Base-by-base conservation (phyloP, 2,888 invertebrate genomes). In the Xestia xanthographa region DNA sequence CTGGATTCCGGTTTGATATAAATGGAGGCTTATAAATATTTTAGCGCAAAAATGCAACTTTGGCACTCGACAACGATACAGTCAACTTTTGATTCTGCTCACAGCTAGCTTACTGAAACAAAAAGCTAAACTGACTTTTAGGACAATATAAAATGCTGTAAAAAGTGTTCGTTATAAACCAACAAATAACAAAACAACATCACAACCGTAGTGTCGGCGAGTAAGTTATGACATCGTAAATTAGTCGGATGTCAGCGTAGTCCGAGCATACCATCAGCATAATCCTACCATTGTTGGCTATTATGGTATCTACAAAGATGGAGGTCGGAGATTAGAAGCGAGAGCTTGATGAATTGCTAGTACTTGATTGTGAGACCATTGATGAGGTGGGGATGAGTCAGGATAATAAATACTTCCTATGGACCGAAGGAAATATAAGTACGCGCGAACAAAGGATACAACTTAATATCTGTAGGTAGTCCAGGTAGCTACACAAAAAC, bases 211-310 rank as follows among this genome's bases (percentile, higher is more conserved):
- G 81, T 81, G 86, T 86, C 87, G 77, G 76, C 77, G 79, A 86
- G 88, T 92, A 91, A 93, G 89, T 92, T 92, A 92, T 91, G 90
- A 91, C 91, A 84, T 91, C 91, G 87, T 93, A 93, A 92, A 93
- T 92, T 90, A 84, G 89, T 92, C 89, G 89, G 80, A 82, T 91
- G 91, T 91, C 92, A 87, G 79, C 91, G 75, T 87, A 79, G 77
- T 72, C 75, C 80, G 78, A 66, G 86, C 85, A 83, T 85, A 81
- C 82, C 85, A 86, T 89, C 88, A 84, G 88, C 87, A 70, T 87
- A 87, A 89, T 90, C 87, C 83, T 71, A 71, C 50, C 60, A 62
- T 77, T 83, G 75, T 48, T 41, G 41, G 75, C 74, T 66, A 43
- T 79, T 77, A 70, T 63, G 62, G 74, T 69, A 75, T 71, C 58